A percentile compares a stretch with the other conserved stretches of the same genome.
Evolutionary conservation across 2,888 invertebrate genomes (phyloP).

Genomic region (Drosophila emarginata): DNA sequence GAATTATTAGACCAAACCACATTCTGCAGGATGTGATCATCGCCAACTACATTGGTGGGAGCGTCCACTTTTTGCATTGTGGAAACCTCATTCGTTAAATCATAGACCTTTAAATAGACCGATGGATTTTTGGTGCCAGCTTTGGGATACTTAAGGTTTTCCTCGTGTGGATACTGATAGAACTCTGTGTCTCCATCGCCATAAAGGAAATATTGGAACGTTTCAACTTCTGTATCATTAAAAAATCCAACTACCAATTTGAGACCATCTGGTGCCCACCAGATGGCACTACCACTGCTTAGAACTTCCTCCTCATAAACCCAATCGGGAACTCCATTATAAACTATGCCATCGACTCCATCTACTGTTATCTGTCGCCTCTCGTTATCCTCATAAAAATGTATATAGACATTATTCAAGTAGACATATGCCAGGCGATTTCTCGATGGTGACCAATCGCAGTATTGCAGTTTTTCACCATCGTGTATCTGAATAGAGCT

Average conservation of each 20-base stretch:
- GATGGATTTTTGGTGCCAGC: conserved; percentile 89
- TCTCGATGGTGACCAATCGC: conserved; percentile 84
- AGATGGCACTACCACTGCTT: conserved; percentile 87
- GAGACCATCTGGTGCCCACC: conserved; percentile 89
- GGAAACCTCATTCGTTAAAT: conserved; percentile 83
- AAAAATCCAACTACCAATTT: conserved; percentile 89
- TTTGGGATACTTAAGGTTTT: conserved; percentile 90
- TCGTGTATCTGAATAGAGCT: conserved; percentile 83
- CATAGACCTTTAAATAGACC: conserved; percentile 87
- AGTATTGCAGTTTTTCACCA: conserved; percentile 85
- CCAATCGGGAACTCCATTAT: conserved; percentile 95
- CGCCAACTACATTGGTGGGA: conserved; percentile 84
- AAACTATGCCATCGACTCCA: conserved; percentile 87
- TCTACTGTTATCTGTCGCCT: conserved; percentile 84
- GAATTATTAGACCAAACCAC: conserved; percentile 89
- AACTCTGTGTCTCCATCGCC: conserved; percentile 84
- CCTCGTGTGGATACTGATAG: conserved; percentile 87
- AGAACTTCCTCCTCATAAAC: conserved; percentile 96
- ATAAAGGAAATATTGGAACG: conserved; percentile 86
- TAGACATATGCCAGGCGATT: conserved; percentile 86
- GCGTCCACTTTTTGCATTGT: conserved; percentile 82
- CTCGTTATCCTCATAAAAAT: conserved; percentile 74
- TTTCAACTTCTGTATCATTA: conserved; percentile 87
- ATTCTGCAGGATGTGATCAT: conserved; percentile 87
- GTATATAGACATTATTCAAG: conserved; percentile 87